These are phyloP conservation scores for Phengaris alcon DNA, from an alignment of 2,888 invertebrate genomes.

Conservation along the genomic window DNA sequence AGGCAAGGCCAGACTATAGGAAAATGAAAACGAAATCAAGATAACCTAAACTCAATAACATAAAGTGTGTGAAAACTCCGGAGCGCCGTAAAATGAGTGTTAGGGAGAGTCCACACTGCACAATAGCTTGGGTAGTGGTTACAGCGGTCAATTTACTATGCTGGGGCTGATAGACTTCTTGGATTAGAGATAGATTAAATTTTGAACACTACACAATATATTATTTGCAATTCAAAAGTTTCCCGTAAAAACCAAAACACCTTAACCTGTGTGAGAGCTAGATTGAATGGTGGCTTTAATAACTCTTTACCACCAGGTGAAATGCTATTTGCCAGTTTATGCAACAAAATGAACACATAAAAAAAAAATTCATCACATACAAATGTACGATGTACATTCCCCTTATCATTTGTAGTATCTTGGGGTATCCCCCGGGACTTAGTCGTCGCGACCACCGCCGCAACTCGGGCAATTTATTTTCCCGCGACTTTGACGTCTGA, in stretches of 20 bases:
- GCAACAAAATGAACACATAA: too few species aligned
- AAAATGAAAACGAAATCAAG: slow-evolving; percentile 26
- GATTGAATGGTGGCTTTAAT: too few species aligned
- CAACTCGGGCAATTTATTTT: slow-evolving; percentile 29
- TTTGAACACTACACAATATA: too few species aligned
- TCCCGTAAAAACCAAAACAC: too few species aligned
- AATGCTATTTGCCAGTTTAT: too few species aligned
- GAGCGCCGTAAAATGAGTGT: slow-evolving; percentile 2
- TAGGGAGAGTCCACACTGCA: neutral
- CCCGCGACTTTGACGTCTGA: slow-evolving; percentile 23
- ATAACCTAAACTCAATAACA: slow-evolving; percentile 22
- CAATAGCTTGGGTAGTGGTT: too few species aligned
- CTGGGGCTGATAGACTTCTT: too few species aligned
- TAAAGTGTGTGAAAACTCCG: slow-evolving; percentile 24
- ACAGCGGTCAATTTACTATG: too few species aligned
- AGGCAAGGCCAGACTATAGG: slow-evolving; percentile 5
- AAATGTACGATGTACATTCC: neutral
- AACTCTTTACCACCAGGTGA: too few species aligned
- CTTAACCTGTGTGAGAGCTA: too few species aligned
- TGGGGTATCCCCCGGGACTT: neutral
- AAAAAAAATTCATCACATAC: neutral
- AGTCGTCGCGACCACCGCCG: slow-evolving; percentile 14
- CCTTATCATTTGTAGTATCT: neutral
- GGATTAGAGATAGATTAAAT: too few species aligned
- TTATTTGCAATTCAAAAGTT: too few species aligned